Conservation (phyloP, 2,888 invertebrate species). For the Andrena camellia region DNA sequence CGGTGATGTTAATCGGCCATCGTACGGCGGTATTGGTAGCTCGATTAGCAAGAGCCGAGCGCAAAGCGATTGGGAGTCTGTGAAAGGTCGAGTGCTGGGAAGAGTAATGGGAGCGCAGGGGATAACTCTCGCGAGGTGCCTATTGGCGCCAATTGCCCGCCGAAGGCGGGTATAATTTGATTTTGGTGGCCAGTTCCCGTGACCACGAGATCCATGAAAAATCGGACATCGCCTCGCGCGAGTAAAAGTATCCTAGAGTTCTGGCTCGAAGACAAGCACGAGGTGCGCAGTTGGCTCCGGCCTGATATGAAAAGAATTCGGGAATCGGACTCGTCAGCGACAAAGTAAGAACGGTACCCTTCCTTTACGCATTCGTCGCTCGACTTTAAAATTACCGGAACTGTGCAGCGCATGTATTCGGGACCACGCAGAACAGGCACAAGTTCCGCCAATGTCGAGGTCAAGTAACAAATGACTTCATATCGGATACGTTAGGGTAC, state of each 20-base stretch:
- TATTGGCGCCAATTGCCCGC: neutral
- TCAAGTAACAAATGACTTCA: too few species aligned
- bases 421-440: too few species aligned
- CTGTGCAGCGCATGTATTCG: too few species aligned
- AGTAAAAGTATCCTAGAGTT: neutral
- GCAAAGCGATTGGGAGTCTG: constrained; percentile 19
- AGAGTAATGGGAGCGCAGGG: constrained; percentile 25
- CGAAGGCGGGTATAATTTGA: neutral
- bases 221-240: constrained; percentile 16
- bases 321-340: neutral
- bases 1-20: constrained; percentile 34
- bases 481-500: too few species aligned
- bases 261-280: constrained; percentile 48
- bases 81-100: constrained; percentile 14
- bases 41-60: constrained; percentile 41
- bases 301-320: constrained; percentile 31
- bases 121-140: neutral
- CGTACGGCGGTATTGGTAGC: constrained; percentile 34
- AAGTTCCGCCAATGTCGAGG: too few species aligned
- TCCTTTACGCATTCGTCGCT: neutral
- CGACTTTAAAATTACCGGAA: constrained; percentile 33
- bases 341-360: neutral
- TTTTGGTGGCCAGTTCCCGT: neutral
- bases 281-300: constrained; percentile 56
- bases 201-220: neutral